Percentiles rank a stretch among this genome's conserved stretches.
Conservation (phyloP, 1,140 invertebrate genomes). For the Maniola jurtina region DNA sequence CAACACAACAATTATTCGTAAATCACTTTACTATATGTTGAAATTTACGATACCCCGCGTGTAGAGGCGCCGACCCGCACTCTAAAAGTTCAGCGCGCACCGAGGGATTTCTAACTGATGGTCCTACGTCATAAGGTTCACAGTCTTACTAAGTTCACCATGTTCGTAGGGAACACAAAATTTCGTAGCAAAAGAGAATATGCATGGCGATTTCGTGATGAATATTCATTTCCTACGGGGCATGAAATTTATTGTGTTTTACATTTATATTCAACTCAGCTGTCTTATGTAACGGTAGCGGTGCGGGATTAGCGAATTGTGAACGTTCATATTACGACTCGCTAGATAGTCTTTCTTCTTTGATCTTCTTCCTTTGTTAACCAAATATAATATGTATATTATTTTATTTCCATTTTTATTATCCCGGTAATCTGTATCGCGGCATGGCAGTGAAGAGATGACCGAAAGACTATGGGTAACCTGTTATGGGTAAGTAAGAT, state of each 20-base stretch:
- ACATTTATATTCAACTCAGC: constrained; percentile 78
- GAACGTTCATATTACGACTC: constrained; percentile 62
- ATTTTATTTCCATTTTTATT: neutral
- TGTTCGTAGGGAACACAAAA: constrained; percentile 58
- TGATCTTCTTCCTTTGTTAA: constrained; percentile 12
- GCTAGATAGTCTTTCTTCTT: constrained; percentile 7
- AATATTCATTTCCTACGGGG: constrained; percentile 79
- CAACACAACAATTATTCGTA: constrained; percentile 79
- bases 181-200: constrained; percentile 74
- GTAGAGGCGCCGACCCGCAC: constrained; percentile 51
- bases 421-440: no score
- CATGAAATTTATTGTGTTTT: constrained; percentile 80
- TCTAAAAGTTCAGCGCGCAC: constrained; percentile 34
- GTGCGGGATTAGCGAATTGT: constrained; percentile 75
- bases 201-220: constrained; percentile 79
- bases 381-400: no score
- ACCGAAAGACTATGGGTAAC: no score
- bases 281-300: constrained; percentile 77
- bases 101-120: constrained; percentile 58
- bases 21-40: constrained; percentile 79
- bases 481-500: no score
- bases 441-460: no score
- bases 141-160: constrained; percentile 36
- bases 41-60: constrained; percentile 72
- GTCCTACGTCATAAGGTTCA: constrained; percentile 52